Conservation (phyloP, 2,113 vertebrate species). For the Onychostoma macrolepis region DNA sequence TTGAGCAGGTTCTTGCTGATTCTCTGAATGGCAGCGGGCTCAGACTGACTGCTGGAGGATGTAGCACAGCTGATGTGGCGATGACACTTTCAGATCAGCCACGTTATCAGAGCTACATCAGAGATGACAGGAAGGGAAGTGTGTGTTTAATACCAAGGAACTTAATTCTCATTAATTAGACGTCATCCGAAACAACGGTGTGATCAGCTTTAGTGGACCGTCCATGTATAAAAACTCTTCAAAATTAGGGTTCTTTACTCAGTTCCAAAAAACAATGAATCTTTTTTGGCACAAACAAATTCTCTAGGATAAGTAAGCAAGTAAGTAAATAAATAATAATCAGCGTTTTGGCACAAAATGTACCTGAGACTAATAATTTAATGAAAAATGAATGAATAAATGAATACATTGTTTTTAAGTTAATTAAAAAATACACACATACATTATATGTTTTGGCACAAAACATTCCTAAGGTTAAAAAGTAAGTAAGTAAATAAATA, state of each 20-base stretch:
- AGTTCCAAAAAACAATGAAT: not conserved
- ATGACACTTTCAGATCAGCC: slow-evolving; percentile 34
- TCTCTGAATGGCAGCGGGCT: slow-evolving; percentile 8
- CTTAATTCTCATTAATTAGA: slow-evolving; percentile 29
- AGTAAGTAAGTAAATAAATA: not conserved
- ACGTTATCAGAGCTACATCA: slow-evolving; percentile 37
- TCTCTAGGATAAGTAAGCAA: too few species aligned
- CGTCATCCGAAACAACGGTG: slow-evolving; percentile 1
- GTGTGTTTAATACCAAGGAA: slow-evolving; percentile 31
- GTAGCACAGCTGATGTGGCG: slow-evolving; percentile 12
- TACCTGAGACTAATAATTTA: not conserved
- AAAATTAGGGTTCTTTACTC: not conserved
- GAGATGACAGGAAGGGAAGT: slow-evolving; percentile 38
- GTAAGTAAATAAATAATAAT: not conserved
- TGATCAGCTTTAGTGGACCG: slow-evolving; percentile 17
- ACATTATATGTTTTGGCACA: not conserved
- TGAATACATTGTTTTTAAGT: not conserved
- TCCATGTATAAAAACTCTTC: not conserved
- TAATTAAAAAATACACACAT: not conserved
- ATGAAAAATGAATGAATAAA: too few species aligned
- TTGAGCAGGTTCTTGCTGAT: not conserved
- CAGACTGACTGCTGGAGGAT: not conserved
- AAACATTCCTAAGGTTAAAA: not conserved
- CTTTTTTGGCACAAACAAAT: not conserved
- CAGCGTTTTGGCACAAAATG: not conserved